Conservation (phyloP, 2,888 invertebrate species). For the Dryobota labecula region DNA sequence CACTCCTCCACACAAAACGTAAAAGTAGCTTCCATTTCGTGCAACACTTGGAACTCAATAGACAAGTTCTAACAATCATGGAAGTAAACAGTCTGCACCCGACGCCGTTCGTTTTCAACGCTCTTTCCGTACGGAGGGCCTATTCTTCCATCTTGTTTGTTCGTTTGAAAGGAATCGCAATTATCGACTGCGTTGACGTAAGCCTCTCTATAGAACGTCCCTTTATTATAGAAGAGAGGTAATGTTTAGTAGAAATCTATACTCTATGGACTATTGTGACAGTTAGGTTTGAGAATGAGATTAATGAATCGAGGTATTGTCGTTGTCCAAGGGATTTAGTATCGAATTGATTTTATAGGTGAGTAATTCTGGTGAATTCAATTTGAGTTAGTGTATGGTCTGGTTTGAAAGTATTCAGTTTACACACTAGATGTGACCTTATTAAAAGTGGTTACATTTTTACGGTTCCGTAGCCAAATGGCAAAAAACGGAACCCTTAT, state of each 20-base stretch:
- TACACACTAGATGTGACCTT: constrained; percentile 13
- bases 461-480: too few species aligned
- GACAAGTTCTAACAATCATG: constrained; percentile 64
- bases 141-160: constrained; percentile 65
- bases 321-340: constrained; percentile 5
- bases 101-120: constrained; percentile 57
- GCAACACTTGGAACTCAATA: constrained; percentile 48
- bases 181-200: constrained; percentile 64
- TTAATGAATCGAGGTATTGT: constrained; percentile 27
- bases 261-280: constrained; percentile 36
- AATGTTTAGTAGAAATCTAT: constrained; percentile 42
- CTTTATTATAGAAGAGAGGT: constrained; percentile 45
- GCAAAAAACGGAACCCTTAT: too few species aligned
- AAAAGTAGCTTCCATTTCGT: constrained; percentile 47
- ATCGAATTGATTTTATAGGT: constrained; percentile 8
- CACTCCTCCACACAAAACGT: constrained; percentile 22
- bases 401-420: constrained; percentile 13
- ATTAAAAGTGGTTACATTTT: neutral
- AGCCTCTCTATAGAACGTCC: constrained; percentile 44
- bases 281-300: neutral
- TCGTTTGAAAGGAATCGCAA: constrained; percentile 69
- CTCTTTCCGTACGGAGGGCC: constrained; percentile 57
- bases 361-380: constrained; percentile 4
- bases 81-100: constrained; percentile 75
- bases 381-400: constrained; percentile 9